phyloP scores from a whole-genome alignment of 2,113 vertebrate genomes.

The Melanostigma gelatinosum region DNA sequence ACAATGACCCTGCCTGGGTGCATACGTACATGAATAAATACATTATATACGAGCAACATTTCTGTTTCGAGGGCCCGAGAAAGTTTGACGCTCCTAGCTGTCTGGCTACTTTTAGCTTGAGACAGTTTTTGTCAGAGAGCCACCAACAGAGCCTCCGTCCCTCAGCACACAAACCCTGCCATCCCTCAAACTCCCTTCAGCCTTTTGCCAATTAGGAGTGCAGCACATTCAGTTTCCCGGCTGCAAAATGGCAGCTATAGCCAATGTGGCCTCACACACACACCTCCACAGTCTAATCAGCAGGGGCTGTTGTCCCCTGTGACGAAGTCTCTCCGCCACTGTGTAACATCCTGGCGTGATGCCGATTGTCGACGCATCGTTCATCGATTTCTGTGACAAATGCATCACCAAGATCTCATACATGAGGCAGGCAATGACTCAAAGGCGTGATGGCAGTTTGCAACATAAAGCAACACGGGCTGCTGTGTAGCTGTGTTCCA shows the following conservation, averaged over 20 bases:
- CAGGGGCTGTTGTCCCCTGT: conserved; percentile 24
- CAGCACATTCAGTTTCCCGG: conserved; percentile 43
- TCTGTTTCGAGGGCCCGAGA: background rate
- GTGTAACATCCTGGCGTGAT: background rate
- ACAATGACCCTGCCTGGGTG: background rate
- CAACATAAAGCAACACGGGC: conserved; percentile 16
- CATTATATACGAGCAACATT: background rate
- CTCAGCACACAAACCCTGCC: conserved; percentile 34
- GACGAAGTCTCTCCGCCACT: conserved; percentile 3
- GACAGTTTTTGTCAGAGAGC: conserved; percentile 20
- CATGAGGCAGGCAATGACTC: conserved; percentile 1
- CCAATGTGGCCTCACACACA: conserved; percentile 42
- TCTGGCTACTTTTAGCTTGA: conserved; percentile 28
- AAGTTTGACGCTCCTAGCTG: background rate
- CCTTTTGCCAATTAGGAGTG: conserved; percentile 63
- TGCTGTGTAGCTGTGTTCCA: conserved; percentile 8
- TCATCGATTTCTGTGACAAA: background rate
- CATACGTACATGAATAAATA: conserved; percentile 14
- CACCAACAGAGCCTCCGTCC: conserved; percentile 31
- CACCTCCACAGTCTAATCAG: conserved; percentile 45
- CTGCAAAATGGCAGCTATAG: conserved; percentile 52
- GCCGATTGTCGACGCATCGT: background rate
- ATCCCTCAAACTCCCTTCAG: conserved; percentile 43
- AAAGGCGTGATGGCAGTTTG: conserved; percentile 3
- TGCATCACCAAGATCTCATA: background rate